Evolutionary conservation across 2,113 vertebrate species (phyloP), one percentile per base, ranked within the genome.

Genomic region (Entomyzon cyanotis): DNA sequence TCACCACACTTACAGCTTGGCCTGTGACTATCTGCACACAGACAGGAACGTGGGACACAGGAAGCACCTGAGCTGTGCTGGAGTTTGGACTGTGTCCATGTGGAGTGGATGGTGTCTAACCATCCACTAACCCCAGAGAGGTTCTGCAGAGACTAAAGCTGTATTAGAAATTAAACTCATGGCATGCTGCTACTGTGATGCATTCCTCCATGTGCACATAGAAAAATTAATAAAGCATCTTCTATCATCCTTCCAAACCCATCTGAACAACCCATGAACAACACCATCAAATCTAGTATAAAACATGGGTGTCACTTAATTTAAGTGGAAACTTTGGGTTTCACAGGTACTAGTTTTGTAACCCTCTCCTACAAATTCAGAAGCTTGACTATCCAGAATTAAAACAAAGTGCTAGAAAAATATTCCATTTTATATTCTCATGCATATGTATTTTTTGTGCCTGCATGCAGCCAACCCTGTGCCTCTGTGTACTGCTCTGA

Each of bases 71-170:
- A 75, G 39, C 37, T 20, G 41, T 22, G 71, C 63, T 35, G 39
- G 37, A 30, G 49, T 49, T 73, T 1, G 1, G 41, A 22, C 42
- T 6, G 5, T 4, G 28, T 33, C 71, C 37, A 11, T 0, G 3
- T 1, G 1, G 74, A 75, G 49, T 1, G 0, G 62, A 16, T 1
- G 0, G 33, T 13, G 23, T 15, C 37, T n/a, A 39, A 39, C 39
- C 39, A 39, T 39, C 39, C 39, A 17, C 42, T 33, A 25, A 19
- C 31, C 58, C 52, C 15, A 15, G 64, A 18, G 39, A 88, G 33
- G 8, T 52, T 84, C 71, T 46, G 52, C 42, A 59, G 64, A 67
- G 12, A 65, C 24, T 33, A 68, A 69, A 73, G 55, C n/a, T 5
- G 3, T 21, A 7, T 27, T 25, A 67, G 58, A 47, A 84, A 35